phyloP scores from a whole-genome alignment of 2,797 vertebrate genomes.

The Gastrophryne carolinensis region DNA sequence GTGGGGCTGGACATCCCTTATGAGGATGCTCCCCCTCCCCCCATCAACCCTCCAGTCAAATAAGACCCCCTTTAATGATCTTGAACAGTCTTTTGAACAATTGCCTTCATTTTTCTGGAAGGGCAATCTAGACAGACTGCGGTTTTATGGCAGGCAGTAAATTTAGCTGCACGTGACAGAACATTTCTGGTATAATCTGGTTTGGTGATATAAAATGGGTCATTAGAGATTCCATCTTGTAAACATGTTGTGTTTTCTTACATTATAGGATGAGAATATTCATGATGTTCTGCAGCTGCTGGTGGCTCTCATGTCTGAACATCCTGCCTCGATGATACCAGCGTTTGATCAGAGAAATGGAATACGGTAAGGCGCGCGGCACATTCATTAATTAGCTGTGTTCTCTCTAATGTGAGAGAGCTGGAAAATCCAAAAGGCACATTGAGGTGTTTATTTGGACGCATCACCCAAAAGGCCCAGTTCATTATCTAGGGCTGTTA shows the following conservation, averaged over 20 bases:
- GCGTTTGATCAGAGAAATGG: slow-evolving; percentile 98
- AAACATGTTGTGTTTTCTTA: slow-evolving; percentile 58
- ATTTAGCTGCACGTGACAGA: no score
- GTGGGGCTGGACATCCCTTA: no score
- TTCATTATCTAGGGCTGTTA: neutral
- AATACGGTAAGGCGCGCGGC: slow-evolving; percentile 80
- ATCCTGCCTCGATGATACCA: slow-evolving; percentile 98
- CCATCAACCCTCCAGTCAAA: no score
- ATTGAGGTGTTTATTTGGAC: neutral
- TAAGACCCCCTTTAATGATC: no score
- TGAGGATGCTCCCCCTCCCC: no score
- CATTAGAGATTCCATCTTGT: neutral
- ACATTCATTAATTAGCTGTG: slow-evolving; percentile 31
- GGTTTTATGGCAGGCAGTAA: no score
- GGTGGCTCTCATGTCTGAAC: slow-evolving; percentile 97
- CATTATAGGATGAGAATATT: slow-evolving; percentile 95
- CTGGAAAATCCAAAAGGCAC: neutral
- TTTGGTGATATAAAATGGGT: neutral
- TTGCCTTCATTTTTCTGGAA: no score
- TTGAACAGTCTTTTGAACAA: no score
- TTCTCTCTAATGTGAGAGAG: slow-evolving; percentile 2
- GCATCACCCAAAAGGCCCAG: neutral
- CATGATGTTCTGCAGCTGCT: slow-evolving; percentile 96
- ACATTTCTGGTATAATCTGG: no score
- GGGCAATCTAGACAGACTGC: no score